Base-by-base conservation (phyloP, 2,888 invertebrate genomes). In the Drosophila infuscata region DNA sequence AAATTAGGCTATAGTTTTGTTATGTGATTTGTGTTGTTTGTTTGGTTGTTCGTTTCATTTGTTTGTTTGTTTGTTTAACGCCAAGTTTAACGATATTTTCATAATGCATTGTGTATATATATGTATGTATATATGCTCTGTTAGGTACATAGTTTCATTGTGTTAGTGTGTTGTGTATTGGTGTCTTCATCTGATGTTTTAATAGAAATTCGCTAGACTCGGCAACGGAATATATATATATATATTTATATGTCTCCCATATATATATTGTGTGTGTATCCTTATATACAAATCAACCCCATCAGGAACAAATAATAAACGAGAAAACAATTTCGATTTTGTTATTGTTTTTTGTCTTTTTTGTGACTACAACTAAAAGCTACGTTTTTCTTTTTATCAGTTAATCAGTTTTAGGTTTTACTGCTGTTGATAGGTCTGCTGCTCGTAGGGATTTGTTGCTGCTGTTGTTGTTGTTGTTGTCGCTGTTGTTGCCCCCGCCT, bases 91-190 rank as follows among this genome's bases (percentile, higher is more conserved):
- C 69, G 54, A 30, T 61, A 49, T 70, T 35, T 25, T 58, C 17
- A 11, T 32, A 32, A 25, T 30, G 64, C 67, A 58, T 41, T 65
- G 74, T 71, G 64, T 70, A 33, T 74, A 70, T 61, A 79, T 80
- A 87, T 85, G 84, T 81, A 81, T 25, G 76, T 81, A 25, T 25
- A 25, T 25, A 25, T 78, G 70, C 79, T 82, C 74, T 87, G 79
- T 88, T 85, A 88, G 88, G 88, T 88, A 88, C 88, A 85, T 89
- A 88, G 90, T 88, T 88, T 82, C 90, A 85, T 75, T 70, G 89
- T 90, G 88, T 89, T 76, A 79, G 84, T 84, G 84, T 56, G 53
- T 52, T 74, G 25, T 69, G 88, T 89, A 82, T 88, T 76, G 78
- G 83, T 83, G 83, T 79, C 51, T 29, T 51, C 51, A 8, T 65